A percentile compares a stretch with the other conserved stretches of the same genome.
These are phyloP conservation scores for Spinus pinus DNA, from an alignment of 2,797 vertebrate genomes.

Conservation along the genomic window DNA sequence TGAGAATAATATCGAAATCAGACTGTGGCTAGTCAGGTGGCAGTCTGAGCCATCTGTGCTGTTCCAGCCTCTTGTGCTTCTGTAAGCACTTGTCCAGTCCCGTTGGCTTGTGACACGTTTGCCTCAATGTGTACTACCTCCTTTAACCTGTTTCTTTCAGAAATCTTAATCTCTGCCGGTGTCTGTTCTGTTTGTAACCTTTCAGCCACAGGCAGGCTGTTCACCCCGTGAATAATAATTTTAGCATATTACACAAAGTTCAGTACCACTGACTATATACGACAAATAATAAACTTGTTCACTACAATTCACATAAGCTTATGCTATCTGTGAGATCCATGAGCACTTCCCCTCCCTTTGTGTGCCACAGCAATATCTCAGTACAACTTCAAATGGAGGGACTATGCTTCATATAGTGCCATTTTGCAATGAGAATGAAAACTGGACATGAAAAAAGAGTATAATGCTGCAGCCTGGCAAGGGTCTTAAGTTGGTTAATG, in stretches of 20 bases:
- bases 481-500: not conserved
- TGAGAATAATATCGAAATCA: not conserved
- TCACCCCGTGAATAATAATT: not conserved
- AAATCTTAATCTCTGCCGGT: not conserved
- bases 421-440: not conserved
- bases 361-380: not conserved
- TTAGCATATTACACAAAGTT: not conserved
- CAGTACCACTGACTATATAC: not conserved
- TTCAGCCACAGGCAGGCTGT: not conserved
- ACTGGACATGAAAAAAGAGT: not conserved
- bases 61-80: not conserved
- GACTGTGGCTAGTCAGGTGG: not conserved
- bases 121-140: not conserved
- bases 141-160: not conserved
- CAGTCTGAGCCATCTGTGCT: not conserved
- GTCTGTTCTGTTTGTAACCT: not conserved
- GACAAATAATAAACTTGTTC: not conserved
- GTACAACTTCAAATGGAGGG: not conserved
- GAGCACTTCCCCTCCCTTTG: not conserved
- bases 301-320: not conserved
- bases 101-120: not conserved
- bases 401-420: not conserved
- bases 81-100: not conserved
- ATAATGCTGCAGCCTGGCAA: not conserved
- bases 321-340: not conserved